Base-by-base conservation (phyloP, 2,888 invertebrate species). In the Therioaphis trifolii region DNA sequence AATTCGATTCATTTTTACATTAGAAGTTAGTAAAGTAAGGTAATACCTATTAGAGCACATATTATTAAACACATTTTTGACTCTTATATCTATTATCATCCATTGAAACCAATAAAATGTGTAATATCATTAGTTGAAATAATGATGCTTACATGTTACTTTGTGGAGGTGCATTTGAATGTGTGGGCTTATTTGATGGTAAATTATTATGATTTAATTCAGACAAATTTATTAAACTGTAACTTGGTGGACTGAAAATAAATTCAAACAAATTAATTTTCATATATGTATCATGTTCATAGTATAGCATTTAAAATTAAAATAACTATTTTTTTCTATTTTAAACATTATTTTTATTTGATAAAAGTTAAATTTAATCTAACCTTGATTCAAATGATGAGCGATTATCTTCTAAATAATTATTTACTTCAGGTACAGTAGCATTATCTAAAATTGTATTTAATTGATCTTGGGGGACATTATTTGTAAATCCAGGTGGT, bases 81-180 rank as follows among this genome's bases (percentile, higher is more conserved):
- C 2, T 46, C 11, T 46, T 46, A 9, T 46, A 14, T 11, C 46
- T 46, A 43, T 43, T 14, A 46, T 14, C 12, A 46, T 46, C 2
- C 46, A 46, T 2, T 46, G 12, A 15, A 12, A 46, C 46, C 12
- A 15, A 46, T 35, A 35, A 35, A 35, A 35, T 9, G 4, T 21
- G 21, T 43, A 68, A 21, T 21, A 21, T 14, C 7, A 24, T 21
- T 43, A n/a, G 58, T 61, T 58, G 24, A 61, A 75, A 75, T 24
- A 69, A 14, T 18, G 46, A 3, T 49, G 68, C 68, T 78, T 78
- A 78, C 78, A 35, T 35, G 52, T 68, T 78, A 7, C 35, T 68
- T 55, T 78, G 52, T 55, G 40, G 40, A 40, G 52, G 68, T 40
- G 66, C 21, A 52, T 52, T 77, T 77, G 77, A 35, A 77, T 77